These are phyloP conservation scores for Harmothoe impar DNA, from an alignment of 2,888 invertebrate species.

Conservation along the genomic window DNA sequence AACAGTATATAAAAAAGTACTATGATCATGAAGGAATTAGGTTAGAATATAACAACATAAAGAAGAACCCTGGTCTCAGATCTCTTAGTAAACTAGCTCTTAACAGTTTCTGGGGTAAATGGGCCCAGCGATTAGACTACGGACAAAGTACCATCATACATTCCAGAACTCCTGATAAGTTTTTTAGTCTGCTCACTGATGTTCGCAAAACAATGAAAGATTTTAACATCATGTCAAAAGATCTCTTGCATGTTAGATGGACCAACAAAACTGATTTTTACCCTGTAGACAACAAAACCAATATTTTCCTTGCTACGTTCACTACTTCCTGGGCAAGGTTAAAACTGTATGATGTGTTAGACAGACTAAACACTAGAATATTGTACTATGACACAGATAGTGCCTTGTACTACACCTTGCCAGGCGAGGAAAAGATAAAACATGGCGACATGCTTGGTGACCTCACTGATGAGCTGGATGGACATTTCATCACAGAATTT, in stretches of 20 bases:
- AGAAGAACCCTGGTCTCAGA: constrained; percentile 32
- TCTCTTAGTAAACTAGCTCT: constrained; percentile 31
- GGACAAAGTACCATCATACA: not conserved
- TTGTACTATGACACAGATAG: constrained; percentile 58
- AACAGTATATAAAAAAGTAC: constrained; percentile 70
- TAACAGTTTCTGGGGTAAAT: constrained; percentile 69
- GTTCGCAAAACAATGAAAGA: not conserved
- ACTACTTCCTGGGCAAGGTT: constrained; percentile 52
- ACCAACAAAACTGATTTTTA: not conserved
- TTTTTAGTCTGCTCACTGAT: not conserved
- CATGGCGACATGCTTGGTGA: constrained; percentile 16
- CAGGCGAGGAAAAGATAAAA: not conserved
- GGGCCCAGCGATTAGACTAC: not conserved
- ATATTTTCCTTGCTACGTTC: constrained; percentile 38
- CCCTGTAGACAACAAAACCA: not conserved
- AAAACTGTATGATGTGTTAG: constrained; percentile 69
- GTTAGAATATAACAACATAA: constrained; percentile 51
- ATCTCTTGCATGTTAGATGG: not conserved
- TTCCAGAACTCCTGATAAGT: not conserved
- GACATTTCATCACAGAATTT: constrained; percentile 76
- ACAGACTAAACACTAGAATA: constrained; percentile 71
- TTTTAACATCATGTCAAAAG: constrained; percentile 44
- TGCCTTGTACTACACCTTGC: not conserved
- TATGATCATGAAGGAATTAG: constrained; percentile 10
- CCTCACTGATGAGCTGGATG: constrained; percentile 67